These are phyloP conservation scores for Enchytraeus crypticus DNA, from an alignment of 2,888 invertebrate genomes.

Conservation along the genomic window DNA sequence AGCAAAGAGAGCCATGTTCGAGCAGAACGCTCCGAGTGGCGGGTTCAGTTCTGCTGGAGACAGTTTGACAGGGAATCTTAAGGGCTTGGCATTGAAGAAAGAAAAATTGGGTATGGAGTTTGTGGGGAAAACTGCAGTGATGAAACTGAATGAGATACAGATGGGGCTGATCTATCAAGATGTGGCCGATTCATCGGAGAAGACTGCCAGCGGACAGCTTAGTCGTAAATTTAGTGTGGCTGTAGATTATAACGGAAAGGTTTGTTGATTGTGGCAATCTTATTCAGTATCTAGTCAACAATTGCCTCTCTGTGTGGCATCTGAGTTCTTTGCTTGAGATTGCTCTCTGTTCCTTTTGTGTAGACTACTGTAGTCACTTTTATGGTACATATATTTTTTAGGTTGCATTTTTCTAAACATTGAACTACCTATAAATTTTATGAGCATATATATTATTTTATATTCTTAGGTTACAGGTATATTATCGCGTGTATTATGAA, in stretches of 20 bases:
- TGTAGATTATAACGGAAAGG: background rate
- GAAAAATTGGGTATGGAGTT: background rate
- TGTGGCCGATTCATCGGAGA: background rate
- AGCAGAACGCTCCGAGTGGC: background rate
- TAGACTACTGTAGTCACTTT: no score
- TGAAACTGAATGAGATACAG: background rate
- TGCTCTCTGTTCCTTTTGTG: no score
- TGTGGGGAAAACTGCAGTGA: background rate
- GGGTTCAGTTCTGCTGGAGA: background rate
- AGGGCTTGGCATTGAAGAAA: background rate
- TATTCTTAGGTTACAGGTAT: no score
- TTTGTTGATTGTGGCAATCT: background rate
- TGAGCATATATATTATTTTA: no score
- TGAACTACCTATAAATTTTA: no score
- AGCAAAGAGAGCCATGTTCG: background rate
- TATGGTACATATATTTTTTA: no score
- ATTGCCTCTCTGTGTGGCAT: no score
- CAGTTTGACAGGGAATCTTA: background rate
- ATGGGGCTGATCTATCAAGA: background rate
- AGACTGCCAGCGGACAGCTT: background rate
- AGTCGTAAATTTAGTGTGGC: background rate
- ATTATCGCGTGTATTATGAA: no score
- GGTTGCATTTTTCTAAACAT: no score
- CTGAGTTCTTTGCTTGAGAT: no score
- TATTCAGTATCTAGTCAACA: no score